Evolutionary conservation across 2,113 vertebrate genomes (phyloP).

Genomic region (Tonatia bakeri): DNA sequence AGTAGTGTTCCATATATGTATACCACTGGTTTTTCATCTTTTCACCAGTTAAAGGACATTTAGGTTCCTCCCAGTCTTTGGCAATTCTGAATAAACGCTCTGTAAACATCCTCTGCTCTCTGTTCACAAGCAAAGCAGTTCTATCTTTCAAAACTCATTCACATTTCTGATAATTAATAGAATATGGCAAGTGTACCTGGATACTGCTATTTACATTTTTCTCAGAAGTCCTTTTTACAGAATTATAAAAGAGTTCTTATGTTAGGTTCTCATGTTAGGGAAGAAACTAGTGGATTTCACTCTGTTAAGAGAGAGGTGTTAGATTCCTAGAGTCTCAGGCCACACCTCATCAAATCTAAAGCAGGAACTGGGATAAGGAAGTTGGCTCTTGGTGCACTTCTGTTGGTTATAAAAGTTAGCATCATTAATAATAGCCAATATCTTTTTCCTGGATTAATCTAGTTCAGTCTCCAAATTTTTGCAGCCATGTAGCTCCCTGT

Average conservation of each 20-base stretch:
- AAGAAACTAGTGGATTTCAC: neutral
- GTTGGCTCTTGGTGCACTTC: neutral
- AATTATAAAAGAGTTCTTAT: neutral
- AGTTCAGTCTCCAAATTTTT: neutral
- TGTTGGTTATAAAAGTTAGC: neutral
- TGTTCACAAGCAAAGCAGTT: conserved; percentile 15
- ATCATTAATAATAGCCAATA: neutral
- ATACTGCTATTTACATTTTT: conserved; percentile 10
- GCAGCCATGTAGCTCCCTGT: neutral
- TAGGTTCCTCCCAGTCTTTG: neutral
- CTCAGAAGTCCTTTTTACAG: neutral
- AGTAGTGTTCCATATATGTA: neutral
- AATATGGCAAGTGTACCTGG: neutral
- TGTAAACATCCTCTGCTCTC: neutral
- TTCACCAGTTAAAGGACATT: neutral
- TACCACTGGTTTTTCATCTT: neutral
- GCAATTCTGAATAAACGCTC: neutral
- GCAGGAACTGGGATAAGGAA: neutral
- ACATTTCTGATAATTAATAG: conserved; percentile 3
- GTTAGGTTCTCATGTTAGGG: neutral
- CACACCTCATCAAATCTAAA: neutral
- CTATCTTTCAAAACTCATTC: conserved; percentile 1
- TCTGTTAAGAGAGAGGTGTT: neutral
- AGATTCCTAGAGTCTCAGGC: neutral
- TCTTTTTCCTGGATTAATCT: neutral